Evolutionary conservation across 2,113 vertebrate genomes (phyloP).

Genomic region (Ibidorhyncha struthersii): DNA sequence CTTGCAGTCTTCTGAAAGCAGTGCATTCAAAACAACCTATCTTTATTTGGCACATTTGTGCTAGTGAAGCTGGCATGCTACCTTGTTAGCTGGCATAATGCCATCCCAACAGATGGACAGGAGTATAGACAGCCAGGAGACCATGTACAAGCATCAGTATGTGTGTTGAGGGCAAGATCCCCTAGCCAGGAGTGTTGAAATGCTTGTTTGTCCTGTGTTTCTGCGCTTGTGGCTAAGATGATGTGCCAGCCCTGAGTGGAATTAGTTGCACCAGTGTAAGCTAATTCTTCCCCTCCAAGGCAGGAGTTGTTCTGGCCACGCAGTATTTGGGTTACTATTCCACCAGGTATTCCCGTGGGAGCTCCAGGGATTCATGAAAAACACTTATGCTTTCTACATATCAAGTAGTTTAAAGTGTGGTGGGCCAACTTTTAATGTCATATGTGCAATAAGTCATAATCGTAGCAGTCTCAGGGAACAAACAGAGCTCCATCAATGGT

Average conservation of each 20-base stretch:
- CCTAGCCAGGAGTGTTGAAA: constrained; percentile 62
- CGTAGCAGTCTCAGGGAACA: not conserved
- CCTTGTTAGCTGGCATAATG: constrained; percentile 69
- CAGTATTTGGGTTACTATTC: not conserved
- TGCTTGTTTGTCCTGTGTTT: constrained; percentile 6
- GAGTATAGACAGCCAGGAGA: constrained; percentile 71
- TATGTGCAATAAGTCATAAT: not conserved
- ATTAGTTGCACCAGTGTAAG: not conserved
- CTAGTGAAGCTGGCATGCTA: constrained; percentile 49
- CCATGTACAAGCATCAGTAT: constrained; percentile 65
- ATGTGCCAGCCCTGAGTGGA: not conserved
- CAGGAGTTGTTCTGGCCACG: not conserved
- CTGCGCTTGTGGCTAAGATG: not conserved
- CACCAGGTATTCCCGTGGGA: not conserved
- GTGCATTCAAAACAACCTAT: constrained; percentile 32
- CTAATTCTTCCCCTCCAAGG: not conserved
- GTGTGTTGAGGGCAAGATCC: constrained; percentile 66
- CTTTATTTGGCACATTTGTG: constrained; percentile 66
- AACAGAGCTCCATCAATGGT: not conserved
- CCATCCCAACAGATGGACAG: constrained; percentile 79
- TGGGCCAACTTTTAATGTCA: not conserved
- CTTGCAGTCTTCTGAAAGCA: constrained; percentile 32
- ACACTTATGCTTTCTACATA: not conserved
- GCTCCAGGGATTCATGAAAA: not conserved
- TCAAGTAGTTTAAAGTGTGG: not conserved